phyloP scores from a whole-genome alignment of 1,140 invertebrate genomes.

The Tenebrio molitor region DNA sequence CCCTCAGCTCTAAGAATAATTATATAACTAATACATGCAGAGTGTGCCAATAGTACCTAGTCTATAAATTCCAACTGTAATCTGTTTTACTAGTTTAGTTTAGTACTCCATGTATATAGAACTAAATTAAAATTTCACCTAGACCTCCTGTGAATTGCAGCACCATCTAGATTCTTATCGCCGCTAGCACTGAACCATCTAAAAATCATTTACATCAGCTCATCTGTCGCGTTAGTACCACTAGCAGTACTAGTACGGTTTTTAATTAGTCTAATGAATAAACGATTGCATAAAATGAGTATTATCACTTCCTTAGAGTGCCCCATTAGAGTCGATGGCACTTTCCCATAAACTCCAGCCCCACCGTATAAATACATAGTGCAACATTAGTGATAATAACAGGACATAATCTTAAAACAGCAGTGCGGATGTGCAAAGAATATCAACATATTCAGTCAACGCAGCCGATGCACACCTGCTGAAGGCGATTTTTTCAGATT shows the following conservation, averaged over 20 bases:
- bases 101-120: no score
- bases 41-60: no score
- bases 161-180: no score
- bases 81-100: no score
- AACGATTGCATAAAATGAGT: slow-evolving; percentile 33
- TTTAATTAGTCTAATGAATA: slow-evolving; percentile 31
- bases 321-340: slow-evolving; percentile 12
- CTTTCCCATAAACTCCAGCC: slow-evolving; percentile 28
- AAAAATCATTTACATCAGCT: slow-evolving; percentile 2
- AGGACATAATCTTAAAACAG: slow-evolving; percentile 43
- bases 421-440: slow-evolving; percentile 49
- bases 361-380: slow-evolving; percentile 7
- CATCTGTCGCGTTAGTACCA: background rate
- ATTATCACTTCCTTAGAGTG: slow-evolving; percentile 26
- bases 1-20: no score
- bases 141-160: no score
- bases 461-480: slow-evolving; percentile 51
- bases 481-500: slow-evolving; percentile 51
- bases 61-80: no score
- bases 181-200: no score
- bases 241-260: no score
- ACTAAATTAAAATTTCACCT: no score
- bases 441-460: slow-evolving; percentile 48
- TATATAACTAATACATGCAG: no score
- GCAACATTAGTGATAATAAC: slow-evolving; percentile 26